phyloP scores from a whole-genome alignment of 2,888 invertebrate genomes.

The Tinea semifulvella region DNA sequence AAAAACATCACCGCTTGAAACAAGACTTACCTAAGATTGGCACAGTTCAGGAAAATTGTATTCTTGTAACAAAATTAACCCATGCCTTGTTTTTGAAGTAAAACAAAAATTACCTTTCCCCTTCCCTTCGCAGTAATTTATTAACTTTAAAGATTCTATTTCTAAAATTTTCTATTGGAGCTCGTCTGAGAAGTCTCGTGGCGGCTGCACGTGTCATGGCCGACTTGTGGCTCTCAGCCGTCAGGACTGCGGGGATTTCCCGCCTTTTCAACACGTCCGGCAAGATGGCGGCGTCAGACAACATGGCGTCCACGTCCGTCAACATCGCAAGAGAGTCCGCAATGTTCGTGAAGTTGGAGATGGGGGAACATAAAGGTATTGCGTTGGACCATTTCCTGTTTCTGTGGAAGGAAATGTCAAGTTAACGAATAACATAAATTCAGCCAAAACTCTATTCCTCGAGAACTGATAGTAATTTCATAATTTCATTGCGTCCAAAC shows the following conservation, averaged over 20 bases:
- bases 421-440: too few species aligned
- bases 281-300: conserved; percentile 38
- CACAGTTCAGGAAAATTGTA: too few species aligned
- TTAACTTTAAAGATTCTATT: conserved; percentile 52
- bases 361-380: conserved; percentile 76
- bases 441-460: too few species aligned
- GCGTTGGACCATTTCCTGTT: conserved; percentile 89
- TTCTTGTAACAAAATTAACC: too few species aligned
- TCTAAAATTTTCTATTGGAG: conserved; percentile 47
- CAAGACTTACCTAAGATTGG: too few species aligned
- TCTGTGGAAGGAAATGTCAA: conserved; percentile 46
- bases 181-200: conserved; percentile 36
- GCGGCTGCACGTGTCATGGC: conserved; percentile 52
- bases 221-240: conserved; percentile 50
- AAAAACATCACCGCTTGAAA: too few species aligned
- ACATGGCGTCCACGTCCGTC: conserved; percentile 57
- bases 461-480: too few species aligned
- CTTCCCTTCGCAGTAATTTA: conserved; percentile 45
- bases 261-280: conserved; percentile 44
- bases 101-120: conserved; percentile 58
- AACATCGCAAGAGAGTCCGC: conserved; percentile 48
- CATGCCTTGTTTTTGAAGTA: too few species aligned
- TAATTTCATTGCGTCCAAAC: too few species aligned
- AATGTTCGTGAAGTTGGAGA: conserved; percentile 42
- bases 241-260: conserved; percentile 53